Base-by-base conservation (phyloP, 2,113 vertebrate genomes). In the Turnix velox region DNA sequence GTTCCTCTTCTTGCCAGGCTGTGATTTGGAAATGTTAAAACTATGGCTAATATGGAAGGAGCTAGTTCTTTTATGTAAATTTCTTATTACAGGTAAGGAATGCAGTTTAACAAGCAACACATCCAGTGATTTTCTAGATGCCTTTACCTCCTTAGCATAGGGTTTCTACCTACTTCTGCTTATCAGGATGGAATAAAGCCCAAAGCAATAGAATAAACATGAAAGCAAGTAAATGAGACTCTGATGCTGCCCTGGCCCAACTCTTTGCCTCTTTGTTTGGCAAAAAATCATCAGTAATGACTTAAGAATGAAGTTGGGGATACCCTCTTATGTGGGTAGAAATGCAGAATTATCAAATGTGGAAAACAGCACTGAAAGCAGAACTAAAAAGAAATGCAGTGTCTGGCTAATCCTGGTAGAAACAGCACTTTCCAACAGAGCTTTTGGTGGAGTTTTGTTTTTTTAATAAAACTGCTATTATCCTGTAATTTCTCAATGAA, bases 21-120 rank as follows among this genome's bases (percentile, higher is more conserved):
- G 37, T 3, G 13, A 7, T 68, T 72, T 45, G 2, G 22, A 19
- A 30, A 17, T 62, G 40, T 71, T 33, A 24, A 18, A 88, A 35
- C 72, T 0, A 0, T 18, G n/a, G 54, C 42, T 54, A 52, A 33
- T 10, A 3, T 2, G 13, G 59, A 81, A 46, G 67, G 45, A 75
- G 62, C 25, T 0, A 4, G 17, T 86, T 46, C 40, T 14, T 45
- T 54, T 25, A 63, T 62, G 45, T 9, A 57, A 42, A 30, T 22
- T 42, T 72, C 28, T 61, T 49, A 73, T 10, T 66, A 23, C 40
- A 43, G 39, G 10, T 33, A 48, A 67, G 39, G 52, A 80, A 62
- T 74, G 43, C 16, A 52, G 14, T 61, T 80, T 61, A 86, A 5
- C 33, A 59, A 45, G 15, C 28, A 88, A 76, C 16, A 23, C 16